phyloP scores from a whole-genome alignment of 2,797 vertebrate genomes.

The Babyrousa celebensis region DNA sequence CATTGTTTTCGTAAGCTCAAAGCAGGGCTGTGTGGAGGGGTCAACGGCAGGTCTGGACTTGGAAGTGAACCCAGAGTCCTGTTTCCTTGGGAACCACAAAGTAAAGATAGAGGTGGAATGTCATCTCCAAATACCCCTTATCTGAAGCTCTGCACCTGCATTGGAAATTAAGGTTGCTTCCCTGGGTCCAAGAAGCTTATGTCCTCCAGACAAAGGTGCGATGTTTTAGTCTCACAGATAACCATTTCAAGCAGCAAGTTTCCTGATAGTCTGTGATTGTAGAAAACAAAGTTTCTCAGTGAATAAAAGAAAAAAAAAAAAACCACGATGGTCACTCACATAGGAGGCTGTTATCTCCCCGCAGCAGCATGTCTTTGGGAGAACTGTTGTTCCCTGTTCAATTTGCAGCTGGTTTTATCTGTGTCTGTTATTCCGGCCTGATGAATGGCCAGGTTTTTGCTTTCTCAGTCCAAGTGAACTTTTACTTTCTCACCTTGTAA shows the following conservation, averaged over 20 bases:
- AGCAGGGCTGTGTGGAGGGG: constrained; percentile 31
- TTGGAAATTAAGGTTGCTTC: constrained; percentile 66
- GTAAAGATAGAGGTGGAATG: constrained; percentile 69
- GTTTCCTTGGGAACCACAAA: constrained; percentile 71
- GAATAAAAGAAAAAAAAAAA: constrained; percentile 16
- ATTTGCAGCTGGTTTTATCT: constrained; percentile 54
- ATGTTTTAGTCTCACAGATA: constrained; percentile 35
- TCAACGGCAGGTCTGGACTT: constrained; percentile 52
- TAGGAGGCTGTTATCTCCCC: constrained; percentile 24
- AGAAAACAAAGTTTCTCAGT: constrained; percentile 41
- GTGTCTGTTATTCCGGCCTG: not conserved
- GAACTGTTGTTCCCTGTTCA: constrained; percentile 61
- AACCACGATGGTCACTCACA: not conserved
- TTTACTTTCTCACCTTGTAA: constrained; percentile 35
- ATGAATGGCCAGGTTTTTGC: constrained; percentile 27
- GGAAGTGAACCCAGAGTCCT: constrained; percentile 42
- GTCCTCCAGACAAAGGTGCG: constrained; percentile 32
- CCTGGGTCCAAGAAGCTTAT: constrained; percentile 47
- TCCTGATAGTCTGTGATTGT: constrained; percentile 43
- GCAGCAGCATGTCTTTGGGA: not conserved
- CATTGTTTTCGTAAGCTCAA: constrained; percentile 36
- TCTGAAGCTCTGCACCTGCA: constrained; percentile 64
- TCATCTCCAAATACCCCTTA: constrained; percentile 50
- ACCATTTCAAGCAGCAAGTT: constrained; percentile 58
- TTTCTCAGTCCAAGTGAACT: constrained; percentile 32